Conservation (phyloP, 2,113 vertebrate species). For the Pitta sordida region DNA sequence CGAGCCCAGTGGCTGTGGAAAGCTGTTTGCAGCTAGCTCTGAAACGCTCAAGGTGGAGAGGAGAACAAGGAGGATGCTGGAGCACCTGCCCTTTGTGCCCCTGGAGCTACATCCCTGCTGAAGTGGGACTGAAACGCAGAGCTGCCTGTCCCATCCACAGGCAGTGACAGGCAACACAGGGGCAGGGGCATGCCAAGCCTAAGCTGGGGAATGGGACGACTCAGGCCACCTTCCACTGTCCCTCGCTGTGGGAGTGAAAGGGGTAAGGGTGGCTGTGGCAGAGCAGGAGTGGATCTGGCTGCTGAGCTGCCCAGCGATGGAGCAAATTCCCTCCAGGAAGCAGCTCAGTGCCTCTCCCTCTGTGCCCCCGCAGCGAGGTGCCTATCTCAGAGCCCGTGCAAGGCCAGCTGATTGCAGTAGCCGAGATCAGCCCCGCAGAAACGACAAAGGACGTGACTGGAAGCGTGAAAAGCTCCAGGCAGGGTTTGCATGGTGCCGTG, state of each 20-base stretch:
- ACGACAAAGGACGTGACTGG: background rate
- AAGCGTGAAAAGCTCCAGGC: background rate
- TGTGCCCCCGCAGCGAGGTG: background rate
- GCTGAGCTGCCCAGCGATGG: accelerated
- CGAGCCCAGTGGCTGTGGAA: accelerated
- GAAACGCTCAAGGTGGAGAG: background rate
- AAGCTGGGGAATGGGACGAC: background rate
- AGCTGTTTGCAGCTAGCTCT: background rate
- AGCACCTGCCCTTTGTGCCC: background rate
- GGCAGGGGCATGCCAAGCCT: background rate
- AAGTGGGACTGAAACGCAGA: background rate
- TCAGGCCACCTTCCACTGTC: background rate
- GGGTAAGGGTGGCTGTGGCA: background rate
- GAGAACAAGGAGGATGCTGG: background rate
- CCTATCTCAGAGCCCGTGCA: background rate
- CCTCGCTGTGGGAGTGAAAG: accelerated
- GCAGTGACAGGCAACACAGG: background rate
- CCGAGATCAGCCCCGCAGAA: background rate
- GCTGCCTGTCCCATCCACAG: background rate
- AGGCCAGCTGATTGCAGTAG: background rate
- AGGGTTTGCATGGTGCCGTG: accelerated
- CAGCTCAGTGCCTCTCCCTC: background rate
- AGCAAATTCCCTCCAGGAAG: background rate
- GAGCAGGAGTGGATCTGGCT: accelerated
- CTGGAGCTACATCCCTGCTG: background rate